Conservation (phyloP, 2,113 vertebrate species). For the Penelope pileata region DNA sequence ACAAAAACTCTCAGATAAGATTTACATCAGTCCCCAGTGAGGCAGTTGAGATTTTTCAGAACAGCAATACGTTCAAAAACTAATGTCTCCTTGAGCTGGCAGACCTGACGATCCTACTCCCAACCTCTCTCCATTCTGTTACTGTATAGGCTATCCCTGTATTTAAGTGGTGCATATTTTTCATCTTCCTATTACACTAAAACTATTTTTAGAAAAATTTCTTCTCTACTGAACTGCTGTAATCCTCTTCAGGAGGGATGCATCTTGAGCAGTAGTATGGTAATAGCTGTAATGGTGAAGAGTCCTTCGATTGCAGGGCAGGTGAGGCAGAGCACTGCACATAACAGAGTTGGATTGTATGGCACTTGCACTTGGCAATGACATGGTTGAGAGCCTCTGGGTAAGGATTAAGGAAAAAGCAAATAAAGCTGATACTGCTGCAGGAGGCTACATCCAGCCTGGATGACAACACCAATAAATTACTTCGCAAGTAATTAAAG, state of each 20-base stretch:
- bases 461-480: background rate
- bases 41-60: background rate
- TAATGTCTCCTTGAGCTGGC: background rate
- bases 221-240: background rate
- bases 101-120: background rate
- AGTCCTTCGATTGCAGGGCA: background rate
- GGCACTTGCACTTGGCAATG: background rate
- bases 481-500: background rate
- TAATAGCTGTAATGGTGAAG: background rate
- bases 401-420: background rate
- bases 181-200: background rate
- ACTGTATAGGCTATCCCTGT: background rate
- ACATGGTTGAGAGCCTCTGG: background rate
- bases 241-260: background rate
- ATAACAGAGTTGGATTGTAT: background rate
- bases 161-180: background rate
- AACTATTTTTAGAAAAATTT: background rate
- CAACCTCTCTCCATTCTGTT: background rate
- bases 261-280: background rate
- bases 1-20: background rate
- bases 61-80: background rate
- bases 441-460: background rate
- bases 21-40: background rate
- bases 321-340: background rate
- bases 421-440: background rate